phyloP scores from a whole-genome alignment of 1,140 invertebrate genomes.

The Hirudo medicinalis region DNA sequence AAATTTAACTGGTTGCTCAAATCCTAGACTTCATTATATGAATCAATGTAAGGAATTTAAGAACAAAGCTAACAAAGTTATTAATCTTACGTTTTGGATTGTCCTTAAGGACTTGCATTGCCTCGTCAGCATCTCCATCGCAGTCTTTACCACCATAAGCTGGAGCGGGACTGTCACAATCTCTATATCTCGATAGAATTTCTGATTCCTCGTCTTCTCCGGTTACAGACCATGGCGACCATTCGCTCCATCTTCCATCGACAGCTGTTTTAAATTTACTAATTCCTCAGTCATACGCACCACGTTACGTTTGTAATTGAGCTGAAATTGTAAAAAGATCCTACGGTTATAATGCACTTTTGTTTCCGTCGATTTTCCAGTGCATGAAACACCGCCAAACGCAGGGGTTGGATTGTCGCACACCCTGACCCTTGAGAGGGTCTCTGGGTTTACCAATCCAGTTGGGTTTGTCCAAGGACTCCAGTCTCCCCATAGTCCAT shows the following conservation, averaged over 20 bases:
- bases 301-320: background rate
- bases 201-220: slow-evolving; percentile 27
- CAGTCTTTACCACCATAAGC: slow-evolving; percentile 52
- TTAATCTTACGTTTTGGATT: background rate
- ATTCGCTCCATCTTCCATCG: slow-evolving; percentile 27
- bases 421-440: slow-evolving; percentile 20
- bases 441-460: slow-evolving; percentile 24
- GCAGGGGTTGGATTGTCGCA: slow-evolving; percentile 20
- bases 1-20: too few species aligned
- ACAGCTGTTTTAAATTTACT: slow-evolving; percentile 14
- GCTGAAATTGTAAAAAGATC: background rate
- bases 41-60: too few species aligned
- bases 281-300: background rate
- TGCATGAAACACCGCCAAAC: slow-evolving; percentile 13
- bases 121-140: slow-evolving; percentile 41
- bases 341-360: background rate
- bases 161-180: slow-evolving; percentile 54
- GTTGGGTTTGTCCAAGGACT: slow-evolving; percentile 18
- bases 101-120: slow-evolving; percentile 7
- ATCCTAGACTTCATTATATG: too few species aligned
- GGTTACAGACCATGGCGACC: slow-evolving; percentile 26
- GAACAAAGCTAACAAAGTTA: too few species aligned
- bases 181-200: slow-evolving; percentile 38
- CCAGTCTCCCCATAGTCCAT: slow-evolving; percentile 24
- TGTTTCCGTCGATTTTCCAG: background rate